Conservation (phyloP, 1,140 invertebrate species). For the Paraescarpia echinospica region DNA sequence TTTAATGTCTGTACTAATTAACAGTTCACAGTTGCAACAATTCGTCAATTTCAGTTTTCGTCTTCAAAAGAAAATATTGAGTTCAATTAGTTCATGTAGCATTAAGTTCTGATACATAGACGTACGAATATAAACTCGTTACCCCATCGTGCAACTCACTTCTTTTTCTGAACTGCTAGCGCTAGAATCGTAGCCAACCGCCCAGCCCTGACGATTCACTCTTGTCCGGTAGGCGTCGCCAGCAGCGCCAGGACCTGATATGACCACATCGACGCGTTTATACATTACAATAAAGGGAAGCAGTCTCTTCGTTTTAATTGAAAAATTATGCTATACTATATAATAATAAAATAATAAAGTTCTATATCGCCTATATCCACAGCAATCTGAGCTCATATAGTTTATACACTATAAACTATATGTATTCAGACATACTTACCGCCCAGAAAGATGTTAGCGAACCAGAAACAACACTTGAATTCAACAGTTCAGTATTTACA, state of each 20-base stretch:
- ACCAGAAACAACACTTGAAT: too few species aligned
- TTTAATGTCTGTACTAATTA: neutral
- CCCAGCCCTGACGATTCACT: neutral
- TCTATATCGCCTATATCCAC: too few species aligned
- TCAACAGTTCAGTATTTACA: too few species aligned
- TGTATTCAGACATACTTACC: too few species aligned
- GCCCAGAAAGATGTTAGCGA: too few species aligned
- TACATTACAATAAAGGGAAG: too few species aligned
- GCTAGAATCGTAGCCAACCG: neutral
- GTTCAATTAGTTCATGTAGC: neutral
- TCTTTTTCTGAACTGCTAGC: neutral
- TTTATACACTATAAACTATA: too few species aligned
- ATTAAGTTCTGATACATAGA: neutral
- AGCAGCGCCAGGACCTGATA: neutral
- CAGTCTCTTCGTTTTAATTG: too few species aligned
- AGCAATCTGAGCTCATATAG: too few species aligned
- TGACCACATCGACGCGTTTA: neutral
- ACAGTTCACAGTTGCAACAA: too few species aligned
- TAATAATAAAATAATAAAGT: too few species aligned
- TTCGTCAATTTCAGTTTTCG: neutral
- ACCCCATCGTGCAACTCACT: neutral
- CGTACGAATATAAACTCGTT: neutral
- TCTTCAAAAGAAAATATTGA: neutral
- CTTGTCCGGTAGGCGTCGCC: slow-evolving; percentile 2
- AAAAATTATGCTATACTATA: too few species aligned